These are phyloP conservation scores for Marmota monax DNA, from an alignment of 2,113 vertebrate genomes.

Conservation along the genomic window DNA sequence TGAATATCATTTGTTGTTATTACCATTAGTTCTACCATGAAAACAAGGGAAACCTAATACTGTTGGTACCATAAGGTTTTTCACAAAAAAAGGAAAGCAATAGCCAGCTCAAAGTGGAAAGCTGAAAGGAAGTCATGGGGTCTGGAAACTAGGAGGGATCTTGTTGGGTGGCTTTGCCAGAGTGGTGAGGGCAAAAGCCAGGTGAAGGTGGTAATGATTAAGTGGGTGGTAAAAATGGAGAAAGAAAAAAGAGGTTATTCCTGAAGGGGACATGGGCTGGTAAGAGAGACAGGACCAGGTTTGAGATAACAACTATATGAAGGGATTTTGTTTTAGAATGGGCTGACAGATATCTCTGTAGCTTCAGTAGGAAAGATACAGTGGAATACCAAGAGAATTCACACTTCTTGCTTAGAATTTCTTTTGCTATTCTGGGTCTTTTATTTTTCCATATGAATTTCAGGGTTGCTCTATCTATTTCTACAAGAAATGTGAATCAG, in stretches of 20 bases:
- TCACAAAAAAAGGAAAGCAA: not conserved
- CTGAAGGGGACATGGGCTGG: not conserved
- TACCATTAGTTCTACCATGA: not conserved
- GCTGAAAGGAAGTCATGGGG: not conserved
- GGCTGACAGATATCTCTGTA: no score
- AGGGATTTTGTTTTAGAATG: no score
- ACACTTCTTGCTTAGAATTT: no score
- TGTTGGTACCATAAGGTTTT: not conserved
- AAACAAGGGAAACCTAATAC: slow-evolving; percentile 15
- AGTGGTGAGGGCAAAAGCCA: not conserved
- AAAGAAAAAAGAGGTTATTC: not conserved
- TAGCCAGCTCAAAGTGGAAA: not conserved
- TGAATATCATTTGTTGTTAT: not conserved
- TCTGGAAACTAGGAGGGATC: not conserved
- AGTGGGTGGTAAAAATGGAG: not conserved
- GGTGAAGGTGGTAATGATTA: not conserved
- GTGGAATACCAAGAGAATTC: no score
- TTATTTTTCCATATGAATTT: no score
- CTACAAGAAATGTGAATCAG: no score
- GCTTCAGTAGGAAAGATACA: no score
- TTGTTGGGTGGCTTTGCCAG: not conserved
- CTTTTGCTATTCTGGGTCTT: no score
- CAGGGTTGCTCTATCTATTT: no score
- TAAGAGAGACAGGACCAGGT: no score
- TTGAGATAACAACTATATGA: no score